Evolutionary conservation across 2,113 vertebrate genomes (phyloP).

Genomic region (Dipodomys ordii): DNA sequence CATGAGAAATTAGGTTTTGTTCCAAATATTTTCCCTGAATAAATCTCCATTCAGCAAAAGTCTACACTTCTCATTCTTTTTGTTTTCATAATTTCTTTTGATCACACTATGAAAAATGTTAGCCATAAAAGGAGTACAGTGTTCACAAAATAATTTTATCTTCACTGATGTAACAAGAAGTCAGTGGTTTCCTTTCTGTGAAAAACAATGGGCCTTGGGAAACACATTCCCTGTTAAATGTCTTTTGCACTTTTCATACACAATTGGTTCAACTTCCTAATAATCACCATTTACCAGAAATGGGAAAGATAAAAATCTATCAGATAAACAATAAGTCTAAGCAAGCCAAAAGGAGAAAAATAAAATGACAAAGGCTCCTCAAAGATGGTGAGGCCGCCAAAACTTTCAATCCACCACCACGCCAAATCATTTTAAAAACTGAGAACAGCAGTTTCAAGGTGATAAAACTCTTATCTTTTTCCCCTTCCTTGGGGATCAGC

Average conservation of each 20-base stretch:
- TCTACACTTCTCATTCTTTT: conserved; percentile 56
- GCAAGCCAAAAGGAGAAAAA: conserved; percentile 74
- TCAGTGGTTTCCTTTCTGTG: conserved; percentile 82
- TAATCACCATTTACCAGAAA: conserved; percentile 84
- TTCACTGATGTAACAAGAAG: conserved; percentile 75
- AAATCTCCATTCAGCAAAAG: conserved; percentile 73
- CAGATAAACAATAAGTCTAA: conserved; percentile 69
- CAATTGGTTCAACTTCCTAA: conserved; percentile 87
- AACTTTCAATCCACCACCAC: background rate
- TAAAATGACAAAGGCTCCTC: conserved; percentile 36
- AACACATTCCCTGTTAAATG: conserved; percentile 81
- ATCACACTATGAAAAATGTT: conserved; percentile 74
- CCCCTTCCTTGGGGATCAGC: background rate
- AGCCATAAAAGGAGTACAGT: conserved; percentile 55
- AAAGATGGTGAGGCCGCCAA: background rate
- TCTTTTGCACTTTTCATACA: conserved; percentile 81
- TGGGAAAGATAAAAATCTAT: conserved; percentile 83
- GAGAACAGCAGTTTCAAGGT: background rate
- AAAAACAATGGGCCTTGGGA: conserved; percentile 84
- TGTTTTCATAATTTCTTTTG: conserved; percentile 75
- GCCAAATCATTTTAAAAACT: background rate
- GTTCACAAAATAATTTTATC: conserved; percentile 75
- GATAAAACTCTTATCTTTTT: background rate
- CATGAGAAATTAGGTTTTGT: conserved; percentile 65
- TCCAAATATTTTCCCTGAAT: conserved; percentile 70